Base-by-base conservation (phyloP, 2,888 invertebrate species). In the Andrena trimmerana region DNA sequence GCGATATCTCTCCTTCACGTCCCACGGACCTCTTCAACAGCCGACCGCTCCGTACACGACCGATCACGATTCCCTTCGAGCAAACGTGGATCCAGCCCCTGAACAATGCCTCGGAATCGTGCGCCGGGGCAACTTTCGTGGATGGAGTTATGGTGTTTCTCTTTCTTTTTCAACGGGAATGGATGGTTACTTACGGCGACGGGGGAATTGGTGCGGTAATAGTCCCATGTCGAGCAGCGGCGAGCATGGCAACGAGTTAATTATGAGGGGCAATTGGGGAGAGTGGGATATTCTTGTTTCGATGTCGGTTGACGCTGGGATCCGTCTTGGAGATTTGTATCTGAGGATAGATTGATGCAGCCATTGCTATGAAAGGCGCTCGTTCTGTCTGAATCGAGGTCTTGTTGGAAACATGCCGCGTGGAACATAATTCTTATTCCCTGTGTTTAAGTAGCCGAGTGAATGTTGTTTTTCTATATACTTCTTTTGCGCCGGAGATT, bases 61-160 rank as follows among this genome's bases (percentile, higher is more conserved):
- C 50, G 70, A 75, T 60, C 75, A 85, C 75, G 79, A 73, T 81
- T 81, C 60, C 81, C 65, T 63, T 65, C 57, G 50, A 65, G 42
- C 52, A 71, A 68, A 72, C 68, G 60, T 24, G 27, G 20, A 36
- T 31, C 67, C 66, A n/a, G 57, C 42, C 54, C 16, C 20, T 63
- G 79, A 77, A 79, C 79, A 79, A 79, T 79, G 69, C 78, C 65
- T 13, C 50, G 78, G 48, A 78, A 66, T 78, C 79, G 79, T 79
- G 78, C 78, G 36, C n/a, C 52, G 0, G 10, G 13, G 20, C 29
- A 50, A 62, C 31, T 67, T 78, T 78, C 65, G 66, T 52, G 24
- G 48, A 67, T 66, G 54, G 65, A 78, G 78, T 78, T 80, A 80
- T 62, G 48, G 68, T 60, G 50, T 59, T 29, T 36, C 27, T 29